Base-by-base conservation (phyloP, 2,888 invertebrate genomes). In the Tanaodytes sp. region DNA sequence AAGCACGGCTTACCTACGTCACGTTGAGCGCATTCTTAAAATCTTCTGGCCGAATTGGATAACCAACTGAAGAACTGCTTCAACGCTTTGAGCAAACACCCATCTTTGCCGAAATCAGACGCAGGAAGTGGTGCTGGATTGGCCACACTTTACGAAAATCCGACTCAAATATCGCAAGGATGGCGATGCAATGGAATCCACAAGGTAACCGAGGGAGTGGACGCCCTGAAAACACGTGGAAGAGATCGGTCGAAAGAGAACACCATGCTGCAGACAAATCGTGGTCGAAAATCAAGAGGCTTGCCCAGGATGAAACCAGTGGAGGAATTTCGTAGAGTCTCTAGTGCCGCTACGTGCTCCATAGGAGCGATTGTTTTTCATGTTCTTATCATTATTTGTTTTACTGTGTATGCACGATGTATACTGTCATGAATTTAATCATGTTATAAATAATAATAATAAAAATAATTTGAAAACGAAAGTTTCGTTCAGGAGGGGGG, bases 1-100 rank as follows among this genome's bases (percentile, higher is more conserved):
- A 14, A 15, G 37, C 37, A 4, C 37, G 37, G 14, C 15, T 3
- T 6, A 3, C 15, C 12, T 37, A 37, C 37, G 2, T 14, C 12
- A 4, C 37, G 15, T 16, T 37, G 14, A 9, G 3, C 39, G 39
- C 0, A 51, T 39, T n/a, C 12, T 2, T 5, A 51, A 49, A 18
- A 51, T 51, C 20, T 49, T 49, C 11, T 49, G 48, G 48, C 20
- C 36, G 18, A 36, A 49, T n/a, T 36, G 36, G 20, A 49, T 49
- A 0, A 36, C 48, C 2, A 49, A 36, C n/a, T 11, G 48, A 20
- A 4, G 45, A 49, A 0, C 36, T 36, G 20, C 48, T 20, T 11
- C 20, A n/a, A 2, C 5, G 2, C 1, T 11, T 20, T 12, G 9
- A 3, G 6, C 48, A 49, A 5, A 11, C 8, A 20, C n/a, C 14